Evolutionary conservation across 2,113 vertebrate species (phyloP).

Genomic region (Anser brachyrhynchus): DNA sequence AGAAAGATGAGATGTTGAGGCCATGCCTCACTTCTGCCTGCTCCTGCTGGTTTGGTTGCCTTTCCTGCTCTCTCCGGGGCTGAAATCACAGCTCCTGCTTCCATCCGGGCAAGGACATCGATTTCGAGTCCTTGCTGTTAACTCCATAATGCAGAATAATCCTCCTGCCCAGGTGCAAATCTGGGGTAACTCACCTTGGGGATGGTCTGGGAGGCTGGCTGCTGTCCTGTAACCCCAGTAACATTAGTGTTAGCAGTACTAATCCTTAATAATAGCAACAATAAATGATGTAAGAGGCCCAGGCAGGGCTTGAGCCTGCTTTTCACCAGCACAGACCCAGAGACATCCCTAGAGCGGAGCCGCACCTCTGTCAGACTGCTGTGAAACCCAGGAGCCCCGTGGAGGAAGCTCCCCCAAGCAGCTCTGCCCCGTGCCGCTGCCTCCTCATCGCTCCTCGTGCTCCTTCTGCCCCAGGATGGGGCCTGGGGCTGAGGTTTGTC

Average conservation of each 20-base stretch:
- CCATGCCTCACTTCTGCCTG: not conserved
- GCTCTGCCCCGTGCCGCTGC: not conserved
- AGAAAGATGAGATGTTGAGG: too few relatives aligned
- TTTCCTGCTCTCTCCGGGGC: not conserved
- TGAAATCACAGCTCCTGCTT: not conserved
- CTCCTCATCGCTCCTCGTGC: not conserved
- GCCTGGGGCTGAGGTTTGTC: not conserved
- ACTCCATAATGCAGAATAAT: not conserved
- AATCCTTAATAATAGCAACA: not conserved
- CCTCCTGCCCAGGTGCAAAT: not conserved
- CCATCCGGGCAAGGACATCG: not conserved
- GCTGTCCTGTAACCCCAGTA: not conserved
- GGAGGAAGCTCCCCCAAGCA: not conserved
- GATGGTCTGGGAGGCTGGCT: not conserved
- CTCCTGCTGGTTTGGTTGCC: not conserved
- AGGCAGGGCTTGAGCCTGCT: not conserved
- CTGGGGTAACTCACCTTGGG: not conserved
- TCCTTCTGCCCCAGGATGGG: not conserved
- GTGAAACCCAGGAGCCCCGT: not conserved
- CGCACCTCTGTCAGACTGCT: not conserved
- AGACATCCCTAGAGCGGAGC: not conserved
- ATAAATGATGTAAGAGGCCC: not conserved
- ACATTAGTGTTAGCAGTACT: not conserved
- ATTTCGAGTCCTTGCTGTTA: not conserved
- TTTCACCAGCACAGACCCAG: not conserved